Percentiles rank a stretch among this genome's conserved stretches.
These are phyloP conservation scores for Arge pagana DNA, from an alignment of 2,888 invertebrate genomes.

Conservation along the genomic window DNA sequence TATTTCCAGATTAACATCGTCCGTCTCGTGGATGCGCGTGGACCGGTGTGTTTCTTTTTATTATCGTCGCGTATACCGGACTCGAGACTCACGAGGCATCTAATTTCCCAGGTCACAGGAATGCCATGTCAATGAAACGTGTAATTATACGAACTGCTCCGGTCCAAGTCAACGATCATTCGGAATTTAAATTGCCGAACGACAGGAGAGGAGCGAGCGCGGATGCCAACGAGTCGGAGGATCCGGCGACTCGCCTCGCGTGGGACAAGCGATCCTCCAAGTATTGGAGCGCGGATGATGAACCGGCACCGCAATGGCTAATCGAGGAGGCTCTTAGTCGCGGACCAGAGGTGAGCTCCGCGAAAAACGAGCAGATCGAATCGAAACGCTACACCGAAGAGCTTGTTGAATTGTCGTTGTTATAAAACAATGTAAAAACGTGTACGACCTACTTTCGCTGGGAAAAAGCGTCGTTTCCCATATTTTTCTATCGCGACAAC, in stretches of 20 bases:
- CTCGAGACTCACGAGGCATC: not conserved
- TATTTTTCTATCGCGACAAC: not conserved
- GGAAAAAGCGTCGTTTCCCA: not conserved
- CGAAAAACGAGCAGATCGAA: not conserved
- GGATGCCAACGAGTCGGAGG: not conserved
- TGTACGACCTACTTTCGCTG: constrained; percentile 16
- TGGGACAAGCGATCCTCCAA: constrained; percentile 4
- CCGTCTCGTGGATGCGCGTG: too few relatives aligned
- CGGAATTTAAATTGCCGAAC: not conserved
- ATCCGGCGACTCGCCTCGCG: not conserved
- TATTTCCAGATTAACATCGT: too few relatives aligned
- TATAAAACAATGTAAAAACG: too few relatives aligned
- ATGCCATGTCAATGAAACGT: constrained; percentile 4
- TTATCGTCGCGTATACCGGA: too few relatives aligned
- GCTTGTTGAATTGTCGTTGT: too few relatives aligned
- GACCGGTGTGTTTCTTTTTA: too few relatives aligned
- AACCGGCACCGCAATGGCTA: constrained; percentile 39
- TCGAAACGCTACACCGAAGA: not conserved
- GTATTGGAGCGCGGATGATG: constrained; percentile 30
- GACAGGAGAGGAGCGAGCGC: not conserved
- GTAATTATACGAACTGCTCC: constrained; percentile 13
- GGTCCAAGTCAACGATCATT: constrained; percentile 1
- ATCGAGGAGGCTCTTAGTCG: constrained; percentile 38
- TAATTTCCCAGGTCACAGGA: constrained; percentile 11
- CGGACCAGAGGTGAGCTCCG: constrained; percentile 12